These are phyloP conservation scores for Ciconia stormi DNA, from an alignment of 2,113 vertebrate genomes.

Conservation along the genomic window DNA sequence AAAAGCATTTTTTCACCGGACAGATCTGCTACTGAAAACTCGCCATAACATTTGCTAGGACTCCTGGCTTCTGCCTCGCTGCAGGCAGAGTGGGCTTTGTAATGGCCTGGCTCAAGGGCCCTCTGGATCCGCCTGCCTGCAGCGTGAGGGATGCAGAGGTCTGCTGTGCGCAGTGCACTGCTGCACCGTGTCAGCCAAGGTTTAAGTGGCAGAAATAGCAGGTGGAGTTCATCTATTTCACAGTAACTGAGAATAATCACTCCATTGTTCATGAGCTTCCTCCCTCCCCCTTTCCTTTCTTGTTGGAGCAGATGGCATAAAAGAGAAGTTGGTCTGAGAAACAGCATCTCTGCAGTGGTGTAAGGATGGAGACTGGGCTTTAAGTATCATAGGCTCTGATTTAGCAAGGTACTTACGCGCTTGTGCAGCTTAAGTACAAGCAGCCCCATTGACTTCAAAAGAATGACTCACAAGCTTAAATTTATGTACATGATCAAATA, in stretches of 20 bases:
- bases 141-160: background rate
- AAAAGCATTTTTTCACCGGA: background rate
- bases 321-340: constrained; percentile 22
- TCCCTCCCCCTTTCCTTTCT: background rate
- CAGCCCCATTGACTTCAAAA: constrained; percentile 38
- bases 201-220: constrained; percentile 57
- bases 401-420: background rate
- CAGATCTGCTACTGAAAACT: background rate
- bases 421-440: constrained; percentile 16
- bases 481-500: constrained; percentile 58
- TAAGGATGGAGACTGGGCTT: background rate
- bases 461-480: constrained; percentile 62
- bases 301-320: constrained; percentile 14
- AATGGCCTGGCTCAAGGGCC: background rate
- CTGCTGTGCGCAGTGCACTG: background rate
- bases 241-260: constrained; percentile 58
- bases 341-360: background rate
- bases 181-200: constrained; percentile 21
- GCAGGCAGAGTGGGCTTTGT: background rate
- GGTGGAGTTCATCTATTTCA: constrained; percentile 62
- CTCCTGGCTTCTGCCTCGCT: background rate
- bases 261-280: constrained; percentile 35
- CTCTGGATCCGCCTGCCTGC: background rate
- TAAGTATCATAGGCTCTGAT: background rate
- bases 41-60: background rate